Evolutionary conservation across 2,888 invertebrate genomes (phyloP).

Genomic region (Ectemnius cavifrons): DNA sequence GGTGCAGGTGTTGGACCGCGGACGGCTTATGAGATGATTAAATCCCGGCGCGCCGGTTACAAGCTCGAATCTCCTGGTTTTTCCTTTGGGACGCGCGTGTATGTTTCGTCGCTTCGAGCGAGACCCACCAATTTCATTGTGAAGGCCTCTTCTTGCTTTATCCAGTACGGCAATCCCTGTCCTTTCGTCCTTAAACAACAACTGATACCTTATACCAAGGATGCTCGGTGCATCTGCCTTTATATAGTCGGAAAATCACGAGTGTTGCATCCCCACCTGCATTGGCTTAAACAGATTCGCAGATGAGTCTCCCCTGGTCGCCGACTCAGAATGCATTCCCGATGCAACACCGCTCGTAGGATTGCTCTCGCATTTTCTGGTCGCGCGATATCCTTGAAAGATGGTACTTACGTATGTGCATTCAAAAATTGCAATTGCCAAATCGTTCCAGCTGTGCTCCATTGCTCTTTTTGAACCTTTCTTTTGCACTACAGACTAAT

Average conservation of each 20-base stretch:
- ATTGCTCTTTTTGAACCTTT: too few relatives aligned
- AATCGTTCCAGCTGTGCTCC: too few relatives aligned
- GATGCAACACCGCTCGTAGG: conserved; percentile 33
- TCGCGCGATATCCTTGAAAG: not conserved
- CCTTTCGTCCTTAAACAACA: conserved; percentile 64
- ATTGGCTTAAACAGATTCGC: conserved; percentile 45
- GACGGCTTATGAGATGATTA: conserved; percentile 11
- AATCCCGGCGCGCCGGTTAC: not conserved
- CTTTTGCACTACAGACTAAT: too few relatives aligned
- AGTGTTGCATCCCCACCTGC: conserved; percentile 64
- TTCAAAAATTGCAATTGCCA: not conserved
- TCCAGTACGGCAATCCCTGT: conserved; percentile 37
- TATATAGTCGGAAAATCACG: conserved; percentile 75
- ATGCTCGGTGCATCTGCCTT: conserved; percentile 71
- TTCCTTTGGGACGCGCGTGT: not conserved
- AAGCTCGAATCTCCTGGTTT: not conserved
- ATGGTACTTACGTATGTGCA: not conserved
- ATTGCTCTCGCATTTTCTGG: conserved; percentile 29
- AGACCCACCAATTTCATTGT: conserved; percentile 74
- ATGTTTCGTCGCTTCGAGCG: not conserved
- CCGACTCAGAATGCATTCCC: conserved; percentile 47
- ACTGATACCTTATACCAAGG: conserved; percentile 70
- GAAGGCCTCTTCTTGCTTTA: conserved; percentile 36
- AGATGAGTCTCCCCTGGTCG: conserved; percentile 50
- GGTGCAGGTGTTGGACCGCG: not conserved